A percentile compares a stretch with the other conserved stretches of the same genome.
Conservation (phyloP, 2,113 vertebrate genomes). For the Gobiocypris rarus region DNA sequence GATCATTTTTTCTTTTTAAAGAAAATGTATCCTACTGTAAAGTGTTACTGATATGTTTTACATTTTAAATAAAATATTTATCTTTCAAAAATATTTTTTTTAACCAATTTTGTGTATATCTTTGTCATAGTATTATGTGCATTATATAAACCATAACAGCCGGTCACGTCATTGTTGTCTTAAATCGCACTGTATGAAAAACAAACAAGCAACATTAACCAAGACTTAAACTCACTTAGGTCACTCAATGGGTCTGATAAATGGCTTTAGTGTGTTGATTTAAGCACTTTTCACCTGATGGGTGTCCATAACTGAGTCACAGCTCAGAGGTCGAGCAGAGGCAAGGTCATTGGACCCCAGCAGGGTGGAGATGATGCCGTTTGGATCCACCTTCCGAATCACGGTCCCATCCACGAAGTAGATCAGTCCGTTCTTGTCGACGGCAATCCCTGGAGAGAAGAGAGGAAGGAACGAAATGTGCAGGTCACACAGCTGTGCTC, state of each 20-base stretch:
- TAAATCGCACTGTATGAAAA: not conserved
- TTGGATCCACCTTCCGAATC: constrained; percentile 96
- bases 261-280: not conserved
- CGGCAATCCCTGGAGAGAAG: constrained; percentile 84
- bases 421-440: constrained; percentile 94
- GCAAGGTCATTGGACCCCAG: constrained; percentile 96
- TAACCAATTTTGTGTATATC: not conserved
- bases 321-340: constrained; percentile 91
- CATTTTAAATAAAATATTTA: not conserved
- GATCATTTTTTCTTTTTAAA: no score
- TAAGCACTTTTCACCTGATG: constrained; percentile 83
- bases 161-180: no score
- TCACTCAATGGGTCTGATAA: not conserved
- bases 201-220: not conserved
- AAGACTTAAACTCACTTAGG: not conserved
- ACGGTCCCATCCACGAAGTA: constrained; percentile 98
- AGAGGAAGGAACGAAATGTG: constrained; percentile 51
- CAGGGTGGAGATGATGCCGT: constrained; percentile 94
- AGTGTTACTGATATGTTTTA: no score
- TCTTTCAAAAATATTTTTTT: not conserved
- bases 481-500: constrained; percentile 55
- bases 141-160: not conserved
- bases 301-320: constrained; percentile 96
- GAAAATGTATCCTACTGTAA: no score
- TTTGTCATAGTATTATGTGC: not conserved